These are phyloP conservation scores for Loriculus beryllinus DNA, from an alignment of 2,797 vertebrate genomes.

Conservation along the genomic window DNA sequence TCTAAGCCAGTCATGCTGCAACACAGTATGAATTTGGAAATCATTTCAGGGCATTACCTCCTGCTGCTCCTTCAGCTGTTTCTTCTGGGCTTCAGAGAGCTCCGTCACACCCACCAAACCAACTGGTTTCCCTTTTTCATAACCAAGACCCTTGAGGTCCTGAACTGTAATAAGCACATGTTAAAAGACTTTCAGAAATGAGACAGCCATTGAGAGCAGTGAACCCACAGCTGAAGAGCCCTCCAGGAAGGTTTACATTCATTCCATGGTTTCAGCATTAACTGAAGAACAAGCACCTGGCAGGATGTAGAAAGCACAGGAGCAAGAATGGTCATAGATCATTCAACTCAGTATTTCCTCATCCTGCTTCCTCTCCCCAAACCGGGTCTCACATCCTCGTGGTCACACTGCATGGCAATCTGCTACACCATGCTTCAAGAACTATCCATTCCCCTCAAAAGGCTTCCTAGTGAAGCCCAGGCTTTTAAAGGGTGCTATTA, in stretches of 20 bases:
- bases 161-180: slow-evolving; percentile 76
- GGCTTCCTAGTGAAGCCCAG: background rate
- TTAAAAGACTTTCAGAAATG: background rate
- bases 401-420: background rate
- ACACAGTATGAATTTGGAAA: fast-evolving
- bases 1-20: background rate
- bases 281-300: background rate
- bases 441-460: background rate
- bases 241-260: background rate
- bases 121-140: slow-evolving; percentile 90
- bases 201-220: fast-evolving
- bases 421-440: background rate
- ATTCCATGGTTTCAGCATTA: background rate
- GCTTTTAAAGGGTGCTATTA: background rate
- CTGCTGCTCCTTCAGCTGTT: slow-evolving; percentile 92
- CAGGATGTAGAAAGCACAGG: background rate
- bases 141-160: slow-evolving; percentile 90
- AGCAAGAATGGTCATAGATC: background rate
- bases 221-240: background rate
- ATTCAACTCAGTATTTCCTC: background rate
- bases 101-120: slow-evolving; percentile 92
- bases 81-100: slow-evolving; percentile 92
- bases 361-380: background rate
- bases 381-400: fast-evolving
- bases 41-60: slow-evolving; percentile 78